These are phyloP conservation scores for Malthinus flaveolus DNA, from an alignment of 2,888 invertebrate species.

Conservation along the genomic window DNA sequence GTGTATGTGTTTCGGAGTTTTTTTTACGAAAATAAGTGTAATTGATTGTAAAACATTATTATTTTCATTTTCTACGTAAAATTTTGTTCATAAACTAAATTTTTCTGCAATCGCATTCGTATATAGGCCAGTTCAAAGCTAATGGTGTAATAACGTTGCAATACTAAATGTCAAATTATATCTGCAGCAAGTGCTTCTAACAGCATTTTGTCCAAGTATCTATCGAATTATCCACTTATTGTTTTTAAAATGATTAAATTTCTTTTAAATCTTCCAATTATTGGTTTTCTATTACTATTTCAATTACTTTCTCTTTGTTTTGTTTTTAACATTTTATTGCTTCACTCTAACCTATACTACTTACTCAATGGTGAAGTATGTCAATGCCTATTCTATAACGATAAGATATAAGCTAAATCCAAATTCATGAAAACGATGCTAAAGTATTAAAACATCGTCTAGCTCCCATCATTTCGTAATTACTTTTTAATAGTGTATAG, in stretches of 20 bases:
- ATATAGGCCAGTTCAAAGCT: constrained; percentile 15
- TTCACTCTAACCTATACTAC: too few species aligned
- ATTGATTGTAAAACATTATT: constrained; percentile 16
- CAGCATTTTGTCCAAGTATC: constrained; percentile 7
- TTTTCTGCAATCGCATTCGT: constrained; percentile 8
- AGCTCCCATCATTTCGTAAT: too few species aligned
- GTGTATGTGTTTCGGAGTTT: neutral
- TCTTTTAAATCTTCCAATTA: neutral
- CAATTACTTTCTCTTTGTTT: neutral
- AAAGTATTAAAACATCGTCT: too few species aligned
- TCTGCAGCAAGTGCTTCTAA: constrained; percentile 18
- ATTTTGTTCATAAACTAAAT: constrained; percentile 12
- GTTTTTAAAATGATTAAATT: constrained; percentile 6
- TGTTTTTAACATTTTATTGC: neutral
- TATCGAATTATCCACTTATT: constrained; percentile 9
- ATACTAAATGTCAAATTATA: constrained; percentile 20
- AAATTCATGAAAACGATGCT: too few species aligned
- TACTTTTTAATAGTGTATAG: too few species aligned
- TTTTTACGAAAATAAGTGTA: neutral
- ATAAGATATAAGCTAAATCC: too few species aligned
- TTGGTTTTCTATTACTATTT: neutral
- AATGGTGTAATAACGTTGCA: constrained; percentile 13
- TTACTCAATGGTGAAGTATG: too few species aligned
- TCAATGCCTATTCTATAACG: too few species aligned
- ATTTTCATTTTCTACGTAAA: constrained; percentile 9